Evolutionary conservation across 2,113 vertebrate species (phyloP).

Genomic region (Colossoma macropomum): DNA sequence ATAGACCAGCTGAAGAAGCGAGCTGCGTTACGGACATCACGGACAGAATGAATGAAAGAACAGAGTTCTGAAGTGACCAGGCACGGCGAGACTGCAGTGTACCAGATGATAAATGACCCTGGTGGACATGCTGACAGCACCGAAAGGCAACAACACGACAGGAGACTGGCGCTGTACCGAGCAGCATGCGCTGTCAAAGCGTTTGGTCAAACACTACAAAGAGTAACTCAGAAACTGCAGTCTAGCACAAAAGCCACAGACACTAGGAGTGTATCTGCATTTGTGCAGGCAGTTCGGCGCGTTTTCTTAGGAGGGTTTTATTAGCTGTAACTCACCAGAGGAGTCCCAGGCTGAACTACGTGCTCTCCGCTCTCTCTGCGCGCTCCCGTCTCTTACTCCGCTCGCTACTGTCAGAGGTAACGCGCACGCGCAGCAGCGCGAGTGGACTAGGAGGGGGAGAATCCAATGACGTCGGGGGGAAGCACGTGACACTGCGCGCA

Average conservation of each 20-base stretch:
- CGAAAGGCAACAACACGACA: not conserved
- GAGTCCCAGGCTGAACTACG: constrained; percentile 19
- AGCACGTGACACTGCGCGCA: constrained; percentile 42
- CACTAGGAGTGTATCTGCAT: too few species aligned
- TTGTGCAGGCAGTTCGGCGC: not conserved
- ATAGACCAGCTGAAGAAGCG: not conserved
- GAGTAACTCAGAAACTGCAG: not conserved
- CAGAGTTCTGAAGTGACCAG: not conserved
- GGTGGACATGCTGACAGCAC: not conserved
- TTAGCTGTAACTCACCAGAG: constrained; percentile 27
- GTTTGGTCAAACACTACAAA: not conserved
- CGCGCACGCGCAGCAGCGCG: constrained; percentile 57
- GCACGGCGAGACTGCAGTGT: not conserved
- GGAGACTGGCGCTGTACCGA: not conserved
- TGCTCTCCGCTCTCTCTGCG: constrained; percentile 11
- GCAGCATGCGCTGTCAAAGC: not conserved
- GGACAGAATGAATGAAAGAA: not conserved
- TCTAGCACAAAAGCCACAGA: not conserved
- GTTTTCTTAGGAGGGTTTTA: too few species aligned
- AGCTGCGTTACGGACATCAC: not conserved
- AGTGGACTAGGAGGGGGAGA: constrained; percentile 46
- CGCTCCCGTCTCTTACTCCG: not conserved
- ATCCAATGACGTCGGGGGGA: constrained; percentile 65
- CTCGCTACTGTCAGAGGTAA: not conserved
- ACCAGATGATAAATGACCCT: not conserved